phyloP scores from a whole-genome alignment of 2,113 vertebrate species.

The Micronisus gabar region DNA sequence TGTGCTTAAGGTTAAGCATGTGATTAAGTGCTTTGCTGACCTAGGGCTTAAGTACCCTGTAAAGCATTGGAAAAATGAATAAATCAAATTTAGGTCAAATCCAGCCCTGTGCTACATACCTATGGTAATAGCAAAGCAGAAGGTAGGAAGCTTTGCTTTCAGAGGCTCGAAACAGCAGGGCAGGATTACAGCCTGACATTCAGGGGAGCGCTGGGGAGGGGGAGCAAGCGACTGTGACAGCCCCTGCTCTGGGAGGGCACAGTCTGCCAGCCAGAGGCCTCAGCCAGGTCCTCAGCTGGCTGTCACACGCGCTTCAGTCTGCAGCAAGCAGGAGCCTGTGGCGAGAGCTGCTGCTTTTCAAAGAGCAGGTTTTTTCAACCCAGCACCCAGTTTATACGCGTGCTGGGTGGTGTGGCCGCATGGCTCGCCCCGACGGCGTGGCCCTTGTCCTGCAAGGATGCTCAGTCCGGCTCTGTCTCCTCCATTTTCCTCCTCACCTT shows the following conservation, averaged over 20 bases:
- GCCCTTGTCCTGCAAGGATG: background rate
- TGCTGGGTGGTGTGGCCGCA: accelerated
- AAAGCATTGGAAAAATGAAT: slow-evolving; percentile 56
- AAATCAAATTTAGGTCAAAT: slow-evolving; percentile 63
- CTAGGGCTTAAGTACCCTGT: slow-evolving; percentile 54
- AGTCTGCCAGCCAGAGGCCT: background rate
- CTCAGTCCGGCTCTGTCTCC: background rate
- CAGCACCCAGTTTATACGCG: background rate
- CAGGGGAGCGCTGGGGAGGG: background rate
- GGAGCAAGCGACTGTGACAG: background rate
- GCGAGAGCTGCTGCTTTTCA: background rate
- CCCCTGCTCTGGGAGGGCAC: background rate
- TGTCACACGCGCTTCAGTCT: background rate
- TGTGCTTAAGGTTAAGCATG: slow-evolving; percentile 65
- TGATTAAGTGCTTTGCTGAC: slow-evolving; percentile 65
- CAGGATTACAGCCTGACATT: slow-evolving; percentile 5
- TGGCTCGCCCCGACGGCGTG: accelerated
- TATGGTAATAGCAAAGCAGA: background rate
- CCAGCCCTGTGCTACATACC: slow-evolving; percentile 21
- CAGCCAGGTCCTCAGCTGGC: background rate
- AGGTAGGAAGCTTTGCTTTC: background rate
- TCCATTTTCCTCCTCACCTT: background rate
- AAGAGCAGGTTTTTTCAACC: background rate
- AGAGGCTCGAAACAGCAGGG: background rate
- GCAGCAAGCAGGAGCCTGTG: background rate